Evolutionary conservation across 2,113 vertebrate genomes (phyloP), one percentile per base, ranked within the genome.

Genomic region (Acrocephalus arundinaceus): DNA sequence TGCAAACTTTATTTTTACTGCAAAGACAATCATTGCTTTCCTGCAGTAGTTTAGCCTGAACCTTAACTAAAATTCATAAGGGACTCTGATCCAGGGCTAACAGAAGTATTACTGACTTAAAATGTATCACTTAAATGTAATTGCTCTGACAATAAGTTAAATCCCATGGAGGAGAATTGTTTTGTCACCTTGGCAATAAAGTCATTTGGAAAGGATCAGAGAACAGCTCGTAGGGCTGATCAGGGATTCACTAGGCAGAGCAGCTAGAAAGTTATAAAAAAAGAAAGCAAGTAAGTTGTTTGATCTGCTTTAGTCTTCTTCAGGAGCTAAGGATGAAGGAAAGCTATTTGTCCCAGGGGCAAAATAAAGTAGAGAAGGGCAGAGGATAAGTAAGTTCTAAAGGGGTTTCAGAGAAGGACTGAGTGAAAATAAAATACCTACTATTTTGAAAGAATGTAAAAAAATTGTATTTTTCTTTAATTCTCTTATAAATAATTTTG

Each of bases 121-220:
- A 91, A 76, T 83, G 37, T 88, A 86, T 82, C 78, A 73, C 58
- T 90, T 49, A 68, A 85, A 90, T 0, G 2, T 83, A 93, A 90
- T 90, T 86, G 72, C 68, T 67, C 43, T 93, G 89, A 90, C 43
- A 86, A 18, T 77, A 92, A 90, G 21, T 62, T 93, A 92, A 71
- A 67, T 95, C 59, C 65, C 61, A 43, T 0, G 1, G 68, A 71
- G 39, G 27, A 86, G 63, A 89, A 90, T 55, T 84, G 79, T 85
- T 95, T 90, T 92, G 94, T 93, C 95, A 90, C 83, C 89, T 92
- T 93, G 68, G 92, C 83, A 93, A 94, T 93, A 86, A 92, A 92
- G 83, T 84, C 9, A 70, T 90, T 95, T 95, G 63, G 85, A 96
- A 79, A 87, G 75, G 62, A 94, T 95, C 67, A 91, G 58, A 94